Base-by-base conservation (phyloP, 1,140 invertebrate species). In the Nasonia vitripennis region DNA sequence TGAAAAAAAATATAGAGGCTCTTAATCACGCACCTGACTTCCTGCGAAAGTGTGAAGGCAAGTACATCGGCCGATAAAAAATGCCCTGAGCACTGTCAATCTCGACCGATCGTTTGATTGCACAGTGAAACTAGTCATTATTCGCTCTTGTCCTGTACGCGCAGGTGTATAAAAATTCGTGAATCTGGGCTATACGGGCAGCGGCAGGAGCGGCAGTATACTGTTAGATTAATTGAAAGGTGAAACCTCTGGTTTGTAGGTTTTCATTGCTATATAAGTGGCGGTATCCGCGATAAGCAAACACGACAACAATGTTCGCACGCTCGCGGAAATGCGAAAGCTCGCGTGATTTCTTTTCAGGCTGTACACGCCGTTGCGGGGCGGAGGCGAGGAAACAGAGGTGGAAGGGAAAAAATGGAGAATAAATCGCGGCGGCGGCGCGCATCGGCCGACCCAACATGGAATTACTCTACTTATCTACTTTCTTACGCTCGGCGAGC, bases 171-270 rank as follows among this genome's bases (percentile, higher is more conserved):
- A 75, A 75, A 75, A 75, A 75, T 75, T 75, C 51, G 73, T 45
- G 55, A 75, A 83, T 75, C 77, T 80, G 84, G 84, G 79, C 80
- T 81, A 27, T 27, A 87, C 74, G 78, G 68, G 27, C 78, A 17
- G 48, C 45, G n/a, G 55, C 55, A 62, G 17, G 17, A 20, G 55
- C 17, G 55, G 55, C 7, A n/a, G 20, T n/a, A 37, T 20, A 34
- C 41, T 68, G 62, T 74, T 81, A 48, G 81, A 11, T 89, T 88
- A 89, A 67, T 89, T 81, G 79, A 81, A 81, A 48, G 77, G 81
- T 82, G 81, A 82, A 82, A 82, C 23, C 74, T 23, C 48, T 62
- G 17, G 27, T 78, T 23, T 31, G 45, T 62, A 62, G 55, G 55
- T 62, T 62, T 41, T 48, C 74, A 77, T 77, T 77, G 74, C 74